Evolutionary conservation across 2,888 invertebrate species (phyloP), one percentile per base, ranked within the genome.

Genomic region (Unio pictorum): DNA sequence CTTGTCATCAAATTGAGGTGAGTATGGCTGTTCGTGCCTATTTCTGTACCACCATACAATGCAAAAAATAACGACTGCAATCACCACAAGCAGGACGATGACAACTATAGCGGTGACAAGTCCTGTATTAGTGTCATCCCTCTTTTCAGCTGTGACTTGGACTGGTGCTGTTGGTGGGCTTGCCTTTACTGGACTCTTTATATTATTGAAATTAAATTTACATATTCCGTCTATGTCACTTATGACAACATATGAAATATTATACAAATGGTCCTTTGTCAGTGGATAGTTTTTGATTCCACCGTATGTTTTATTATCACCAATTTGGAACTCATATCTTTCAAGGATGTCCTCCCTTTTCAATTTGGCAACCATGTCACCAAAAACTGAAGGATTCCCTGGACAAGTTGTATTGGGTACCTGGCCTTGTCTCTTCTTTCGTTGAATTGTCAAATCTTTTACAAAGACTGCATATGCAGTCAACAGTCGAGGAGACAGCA

Each of bases 401-500:
- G 73, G 74, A 61, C 74, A 74, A 5, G 69, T 68, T 18, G 92
- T 30, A 56, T 23, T 94, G 91, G 66, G 91, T 92, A 56, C 61
- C n/a, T 74, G 66, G 18, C 60, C 59, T 45, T 93, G 74, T 15
- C 85, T 74, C 56, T 80, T 79, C 23, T 72, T 74, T 26, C 75
- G 69, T 72, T 93, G 92, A 26, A 20, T 23, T 0, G 65, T 57
- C 1, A 81, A 54, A 79, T 94, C 93, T 54, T 95, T 93, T 0
- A 96, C 93, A 59, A 95, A 93, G 58, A 97, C 91, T 83, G 94
- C 92, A 83, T 96, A 95, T 81, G 93, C 92, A 4, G 86, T 84
- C 15, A 96, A 92, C 0, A 96, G 96, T 0, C 96, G 96, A 86
- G 94, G 94, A 61, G 94, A 93, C 89, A 95, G 95, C 66, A 91